phyloP scores from a whole-genome alignment of 2,888 invertebrate genomes.

The Hipparchia sbordonii region DNA sequence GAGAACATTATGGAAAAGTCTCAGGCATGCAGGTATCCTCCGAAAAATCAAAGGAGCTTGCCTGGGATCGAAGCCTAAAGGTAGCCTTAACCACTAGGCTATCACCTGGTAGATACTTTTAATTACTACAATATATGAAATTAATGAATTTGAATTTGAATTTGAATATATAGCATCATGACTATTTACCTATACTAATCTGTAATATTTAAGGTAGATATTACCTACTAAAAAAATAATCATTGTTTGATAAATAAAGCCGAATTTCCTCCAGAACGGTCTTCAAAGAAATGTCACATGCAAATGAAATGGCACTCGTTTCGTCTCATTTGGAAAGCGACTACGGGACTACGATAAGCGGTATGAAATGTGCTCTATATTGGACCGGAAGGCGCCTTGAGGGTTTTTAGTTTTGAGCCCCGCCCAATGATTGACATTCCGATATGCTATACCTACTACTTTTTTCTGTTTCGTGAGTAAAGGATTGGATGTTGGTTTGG shows the following conservation, averaged over 20 bases:
- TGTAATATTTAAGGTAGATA: no score
- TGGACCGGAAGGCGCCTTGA: neutral
- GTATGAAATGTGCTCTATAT: neutral
- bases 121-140: no score
- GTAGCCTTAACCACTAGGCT: no score
- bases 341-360: neutral
- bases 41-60: no score
- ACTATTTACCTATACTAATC: no score
- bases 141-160: no score
- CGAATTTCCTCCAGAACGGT: neutral
- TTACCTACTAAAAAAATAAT: neutral
- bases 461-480: neutral
- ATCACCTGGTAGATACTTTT: no score
- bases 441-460: neutral
- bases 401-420: neutral
- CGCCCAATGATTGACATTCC: slow-evolving; percentile 1
- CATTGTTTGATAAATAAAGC: neutral
- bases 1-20: no score
- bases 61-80: no score
- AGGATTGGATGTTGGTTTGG: no score
- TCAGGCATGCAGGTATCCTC: no score
- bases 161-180: no score
- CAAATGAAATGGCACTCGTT: slow-evolving; percentile 16
- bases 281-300: slow-evolving; percentile 15
- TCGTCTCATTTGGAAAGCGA: slow-evolving; percentile 11